Evolutionary conservation across 2,113 vertebrate genomes (phyloP), one percentile per base, ranked within the genome.

Genomic region (Morone saxatilis): DNA sequence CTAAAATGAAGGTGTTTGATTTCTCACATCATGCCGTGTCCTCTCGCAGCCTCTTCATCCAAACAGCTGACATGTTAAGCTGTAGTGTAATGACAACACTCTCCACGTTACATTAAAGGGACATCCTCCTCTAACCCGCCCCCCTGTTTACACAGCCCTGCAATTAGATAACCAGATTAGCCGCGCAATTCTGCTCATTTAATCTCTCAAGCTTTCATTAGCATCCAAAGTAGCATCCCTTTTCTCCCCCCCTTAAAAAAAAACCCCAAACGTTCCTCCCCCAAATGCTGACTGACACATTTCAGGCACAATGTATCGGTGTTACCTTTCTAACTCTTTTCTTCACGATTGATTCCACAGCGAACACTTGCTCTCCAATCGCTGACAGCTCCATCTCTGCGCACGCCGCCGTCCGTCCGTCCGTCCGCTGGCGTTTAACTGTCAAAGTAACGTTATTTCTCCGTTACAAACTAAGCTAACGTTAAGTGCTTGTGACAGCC

Each of bases 291-390:
- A 31, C 50, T 14, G 53, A 47, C 12, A 54, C 13, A 2, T 41
- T 14, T 47, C 11, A 14, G 12, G n/a, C 1, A 17, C 9, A 25
- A 20, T 10, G 0, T 1, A 1, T 1, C 10, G 50, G 17, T 11
- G 59, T 91, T 95, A 99, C 98, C 98, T 98, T 99, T 86, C 96
- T 91, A 85, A 98, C 94, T 89, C 98, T 97, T 94, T 98, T 99
- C 96, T 98, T 99, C 69, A 96, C 93, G 93, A 99, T 96, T 78
- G 97, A 97, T 84, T 99, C 98, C 91, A 99, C 98, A 0, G 98
- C 98, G 75, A 99, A 98, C 95, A 99, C 98, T 96, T 99, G 98
- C 95, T 99, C 98, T 43, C 98, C 98, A 60, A 99, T 98, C 51
- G 98, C 97, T 81, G 98, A 99, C 93, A 99, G 97, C 96, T 99